Evolutionary conservation across 2,888 invertebrate genomes (phyloP).

Genomic region (Diplazon laetatorius): DNA sequence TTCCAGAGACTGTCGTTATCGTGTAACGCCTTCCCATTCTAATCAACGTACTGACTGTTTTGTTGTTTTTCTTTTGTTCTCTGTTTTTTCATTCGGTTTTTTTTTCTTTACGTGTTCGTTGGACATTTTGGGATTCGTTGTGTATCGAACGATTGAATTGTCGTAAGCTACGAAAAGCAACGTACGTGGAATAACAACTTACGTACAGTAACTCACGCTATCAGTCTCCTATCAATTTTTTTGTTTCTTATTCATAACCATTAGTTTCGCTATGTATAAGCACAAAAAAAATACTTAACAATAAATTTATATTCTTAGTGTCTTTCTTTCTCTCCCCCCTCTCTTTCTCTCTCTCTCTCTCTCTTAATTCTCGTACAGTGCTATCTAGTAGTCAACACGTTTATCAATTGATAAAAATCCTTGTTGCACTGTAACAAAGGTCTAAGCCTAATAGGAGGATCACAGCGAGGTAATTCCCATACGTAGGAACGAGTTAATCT

Average conservation of each 20-base stretch:
- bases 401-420: constrained; percentile 49
- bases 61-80: too few relatives aligned
- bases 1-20: constrained; percentile 33
- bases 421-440: constrained; percentile 73
- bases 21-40: constrained; percentile 2
- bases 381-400: constrained; percentile 15
- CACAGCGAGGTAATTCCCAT: constrained; percentile 51
- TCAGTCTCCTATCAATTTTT: constrained; percentile 10
- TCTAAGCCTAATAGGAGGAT: constrained; percentile 64
- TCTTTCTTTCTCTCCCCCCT: constrained; percentile 9
- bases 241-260: constrained; percentile 18
- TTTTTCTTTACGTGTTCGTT: background rate
- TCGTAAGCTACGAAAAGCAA: constrained; percentile 66
- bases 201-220: background rate
- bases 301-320: constrained; percentile 25
- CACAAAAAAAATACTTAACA: constrained; percentile 11
- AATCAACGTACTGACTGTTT: too few relatives aligned
- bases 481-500: constrained; percentile 21
- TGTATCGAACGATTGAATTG: constrained; percentile 59
- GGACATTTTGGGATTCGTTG: constrained; percentile 3
- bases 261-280: constrained; percentile 5
- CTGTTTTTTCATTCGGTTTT: constrained; percentile 20
- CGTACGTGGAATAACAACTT: constrained; percentile 15
- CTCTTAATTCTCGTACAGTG: constrained; percentile 61
- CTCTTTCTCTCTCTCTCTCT: constrained; percentile 27